phyloP scores from a whole-genome alignment of 2,113 vertebrate species.

The Corydoras sp. region DNA sequence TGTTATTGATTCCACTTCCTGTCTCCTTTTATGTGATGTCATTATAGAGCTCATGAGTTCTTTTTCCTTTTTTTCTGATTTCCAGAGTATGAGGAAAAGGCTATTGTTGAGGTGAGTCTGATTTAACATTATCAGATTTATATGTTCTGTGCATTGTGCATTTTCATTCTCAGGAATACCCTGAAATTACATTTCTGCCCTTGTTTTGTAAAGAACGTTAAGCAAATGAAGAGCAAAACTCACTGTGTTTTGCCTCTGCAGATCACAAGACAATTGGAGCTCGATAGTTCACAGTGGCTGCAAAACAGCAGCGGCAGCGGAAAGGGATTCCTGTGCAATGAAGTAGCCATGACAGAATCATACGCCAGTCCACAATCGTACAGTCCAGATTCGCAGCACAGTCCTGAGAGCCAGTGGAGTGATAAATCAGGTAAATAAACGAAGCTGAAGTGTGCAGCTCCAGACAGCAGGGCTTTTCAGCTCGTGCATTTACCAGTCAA shows the following conservation, averaged over 20 bases:
- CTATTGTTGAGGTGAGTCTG: slow-evolving; percentile 62
- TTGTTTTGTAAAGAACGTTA: slow-evolving; percentile 6
- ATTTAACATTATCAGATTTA: neutral
- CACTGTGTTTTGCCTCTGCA: slow-evolving; percentile 54
- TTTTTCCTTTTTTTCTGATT: slow-evolving; percentile 22
- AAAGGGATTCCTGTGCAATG: slow-evolving; percentile 62
- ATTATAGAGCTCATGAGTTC: slow-evolving; percentile 3
- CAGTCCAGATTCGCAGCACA: slow-evolving; percentile 52
- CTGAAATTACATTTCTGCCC: slow-evolving; percentile 34
- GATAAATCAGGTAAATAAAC: slow-evolving; percentile 63
- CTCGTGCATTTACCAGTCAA: slow-evolving; percentile 5
- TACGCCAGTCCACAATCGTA: slow-evolving; percentile 49
- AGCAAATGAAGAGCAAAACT: slow-evolving; percentile 23
- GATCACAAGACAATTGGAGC: slow-evolving; percentile 63
- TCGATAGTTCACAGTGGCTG: slow-evolving; percentile 45
- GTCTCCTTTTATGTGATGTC: neutral
- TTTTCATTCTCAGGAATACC: slow-evolving; percentile 62
- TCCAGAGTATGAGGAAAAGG: slow-evolving; percentile 43
- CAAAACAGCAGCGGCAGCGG: slow-evolving; percentile 30
- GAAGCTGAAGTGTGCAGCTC: neutral
- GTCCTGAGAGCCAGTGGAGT: slow-evolving; percentile 64
- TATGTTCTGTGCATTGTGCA: slow-evolving; percentile 23
- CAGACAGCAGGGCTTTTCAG: neutral
- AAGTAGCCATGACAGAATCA: slow-evolving; percentile 47
- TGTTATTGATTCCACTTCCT: neutral